phyloP scores from a whole-genome alignment of 2,797 vertebrate species.

The Diplodus puntazzo region DNA sequence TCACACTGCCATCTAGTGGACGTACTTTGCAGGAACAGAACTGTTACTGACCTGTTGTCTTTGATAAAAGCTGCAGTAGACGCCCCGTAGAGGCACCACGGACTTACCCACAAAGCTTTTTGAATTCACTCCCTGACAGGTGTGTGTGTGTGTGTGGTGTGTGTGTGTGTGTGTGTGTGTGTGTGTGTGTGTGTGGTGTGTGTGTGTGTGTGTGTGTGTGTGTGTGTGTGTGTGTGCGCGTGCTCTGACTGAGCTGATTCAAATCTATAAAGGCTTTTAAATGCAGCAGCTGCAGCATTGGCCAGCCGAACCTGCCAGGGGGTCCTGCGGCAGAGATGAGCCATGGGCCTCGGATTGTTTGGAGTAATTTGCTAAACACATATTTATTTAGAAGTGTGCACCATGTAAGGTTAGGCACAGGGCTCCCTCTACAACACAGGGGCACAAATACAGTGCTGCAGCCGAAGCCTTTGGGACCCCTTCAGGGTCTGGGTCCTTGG shows the following conservation, averaged over 20 bases:
- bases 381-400: not conserved
- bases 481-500: not conserved
- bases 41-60: not conserved
- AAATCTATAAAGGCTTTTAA: not conserved
- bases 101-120: not conserved
- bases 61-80: not conserved
- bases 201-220: no score
- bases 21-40: not conserved
- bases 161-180: not conserved
- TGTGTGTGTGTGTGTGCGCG: not conserved
- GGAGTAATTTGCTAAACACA: not conserved
- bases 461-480: not conserved
- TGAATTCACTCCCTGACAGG: conserved; percentile 1
- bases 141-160: not conserved
- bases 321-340: not conserved
- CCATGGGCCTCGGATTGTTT: not conserved
- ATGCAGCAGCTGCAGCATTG: not conserved
- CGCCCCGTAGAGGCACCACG: not conserved
- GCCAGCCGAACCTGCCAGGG: not conserved
- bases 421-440: not conserved
- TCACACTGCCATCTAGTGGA: conserved; percentile 68
- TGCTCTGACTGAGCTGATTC: not conserved
- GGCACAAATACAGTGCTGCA: not conserved
- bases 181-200: not conserved
- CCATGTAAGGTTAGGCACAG: not conserved